Evolutionary conservation across 1,140 invertebrate species (phyloP).

Genomic region (Chymomyza costata): DNA sequence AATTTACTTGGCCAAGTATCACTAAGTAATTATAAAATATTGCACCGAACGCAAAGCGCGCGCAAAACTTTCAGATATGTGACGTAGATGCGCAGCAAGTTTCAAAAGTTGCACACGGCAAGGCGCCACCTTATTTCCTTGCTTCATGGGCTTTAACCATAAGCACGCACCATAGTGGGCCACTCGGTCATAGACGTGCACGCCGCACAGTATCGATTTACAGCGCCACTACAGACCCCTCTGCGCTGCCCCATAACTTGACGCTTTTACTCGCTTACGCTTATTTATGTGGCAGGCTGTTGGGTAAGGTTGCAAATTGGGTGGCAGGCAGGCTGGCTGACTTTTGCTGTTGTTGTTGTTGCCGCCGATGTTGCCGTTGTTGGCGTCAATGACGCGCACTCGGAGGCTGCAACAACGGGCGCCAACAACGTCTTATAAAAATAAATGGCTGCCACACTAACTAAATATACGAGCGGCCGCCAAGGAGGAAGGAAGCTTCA

Average conservation of each 20-base stretch:
- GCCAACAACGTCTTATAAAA: constrained; percentile 48
- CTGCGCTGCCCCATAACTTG: background rate
- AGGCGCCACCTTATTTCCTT: constrained; percentile 3
- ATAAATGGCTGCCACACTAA: constrained; percentile 59
- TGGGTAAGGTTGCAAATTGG: constrained; percentile 54
- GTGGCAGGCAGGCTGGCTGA: constrained; percentile 33
- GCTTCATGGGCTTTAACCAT: constrained; percentile 5
- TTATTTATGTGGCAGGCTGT: constrained; percentile 13
- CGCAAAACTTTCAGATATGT: too few species aligned
- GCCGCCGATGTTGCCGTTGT: too few species aligned
- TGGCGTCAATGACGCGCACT: constrained; percentile 36
- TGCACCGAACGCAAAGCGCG: too few species aligned
- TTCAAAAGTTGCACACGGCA: too few species aligned
- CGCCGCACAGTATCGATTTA: constrained; percentile 71
- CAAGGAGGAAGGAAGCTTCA: background rate
- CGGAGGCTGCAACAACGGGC: constrained; percentile 23
- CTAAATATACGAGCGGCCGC: constrained; percentile 31
- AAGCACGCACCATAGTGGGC: constrained; percentile 49
- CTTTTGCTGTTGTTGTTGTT: constrained; percentile 47
- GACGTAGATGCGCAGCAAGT: too few species aligned
- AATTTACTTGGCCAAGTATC: too few species aligned
- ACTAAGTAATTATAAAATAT: too few species aligned
- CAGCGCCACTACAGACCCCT: constrained; percentile 13
- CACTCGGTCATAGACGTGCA: constrained; percentile 50
- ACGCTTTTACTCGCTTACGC: constrained; percentile 13